Conservation (phyloP, 30 jellyfish, hydroid and myxozoan genomes). For the Sanderia malayensis region DNA sequence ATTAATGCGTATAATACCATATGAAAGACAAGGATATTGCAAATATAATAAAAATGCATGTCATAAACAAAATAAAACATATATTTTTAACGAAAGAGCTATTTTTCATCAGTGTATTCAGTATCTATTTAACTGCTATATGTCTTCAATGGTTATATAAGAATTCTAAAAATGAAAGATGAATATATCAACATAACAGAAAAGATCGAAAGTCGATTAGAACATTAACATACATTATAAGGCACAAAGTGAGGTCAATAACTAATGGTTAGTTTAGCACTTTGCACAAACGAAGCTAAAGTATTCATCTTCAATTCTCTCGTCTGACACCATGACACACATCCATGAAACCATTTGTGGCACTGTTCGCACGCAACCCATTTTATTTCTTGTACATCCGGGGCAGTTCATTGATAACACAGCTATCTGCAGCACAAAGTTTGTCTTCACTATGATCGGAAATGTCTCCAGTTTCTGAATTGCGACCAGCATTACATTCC, state of each 20-base stretch:
- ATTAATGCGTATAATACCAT: too few relatives aligned
- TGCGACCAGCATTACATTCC: background rate
- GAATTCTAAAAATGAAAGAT: background rate
- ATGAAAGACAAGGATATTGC: background rate
- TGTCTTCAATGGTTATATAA: background rate
- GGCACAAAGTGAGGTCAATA: background rate
- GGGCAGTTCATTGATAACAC: background rate
- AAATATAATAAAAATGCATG: too few relatives aligned
- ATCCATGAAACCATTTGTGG: background rate
- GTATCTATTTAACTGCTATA: too few relatives aligned
- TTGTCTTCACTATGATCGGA: background rate
- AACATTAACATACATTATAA: background rate
- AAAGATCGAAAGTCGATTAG: background rate
- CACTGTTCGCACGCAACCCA: background rate
- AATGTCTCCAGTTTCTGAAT: background rate
- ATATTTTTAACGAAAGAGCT: too few relatives aligned
- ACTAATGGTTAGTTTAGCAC: background rate
- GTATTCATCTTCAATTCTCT: background rate
- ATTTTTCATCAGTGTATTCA: too few relatives aligned
- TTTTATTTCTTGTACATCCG: background rate
- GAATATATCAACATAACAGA: background rate
- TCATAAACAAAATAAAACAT: too few relatives aligned
- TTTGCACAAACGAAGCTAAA: background rate
- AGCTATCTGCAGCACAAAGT: background rate
- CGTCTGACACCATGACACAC: background rate